phyloP scores from a whole-genome alignment of 2,797 vertebrate species.

The Borostomias antarcticus region DNA sequence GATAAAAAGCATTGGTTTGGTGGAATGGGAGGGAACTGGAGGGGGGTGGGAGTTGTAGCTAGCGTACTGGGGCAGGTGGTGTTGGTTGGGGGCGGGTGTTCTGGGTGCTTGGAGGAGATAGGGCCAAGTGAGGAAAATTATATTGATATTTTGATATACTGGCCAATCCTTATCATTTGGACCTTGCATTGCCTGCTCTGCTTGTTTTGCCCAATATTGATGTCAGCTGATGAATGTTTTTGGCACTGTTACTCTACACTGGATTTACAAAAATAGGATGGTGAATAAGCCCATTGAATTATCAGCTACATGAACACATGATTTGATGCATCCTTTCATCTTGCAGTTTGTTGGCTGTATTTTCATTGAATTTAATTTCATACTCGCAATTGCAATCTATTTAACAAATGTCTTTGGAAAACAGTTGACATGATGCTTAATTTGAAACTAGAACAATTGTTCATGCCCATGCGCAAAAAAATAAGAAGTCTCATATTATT shows the following conservation, averaged over 20 bases:
- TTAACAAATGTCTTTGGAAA: background rate
- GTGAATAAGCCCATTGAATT: background rate
- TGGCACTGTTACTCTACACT: background rate
- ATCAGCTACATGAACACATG: conserved; percentile 4
- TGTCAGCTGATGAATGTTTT: background rate
- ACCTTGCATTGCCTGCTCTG: background rate
- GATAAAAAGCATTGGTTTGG: conserved; percentile 79
- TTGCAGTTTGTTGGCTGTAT: background rate
- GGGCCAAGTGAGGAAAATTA: conserved; percentile 58
- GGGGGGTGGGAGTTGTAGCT: conserved; percentile 27
- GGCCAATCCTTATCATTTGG: conserved; percentile 8
- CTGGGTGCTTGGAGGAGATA: conserved; percentile 30
- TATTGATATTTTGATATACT: conserved; percentile 32
- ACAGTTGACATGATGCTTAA: background rate
- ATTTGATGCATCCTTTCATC: background rate
- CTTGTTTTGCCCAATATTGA: conserved; percentile 3
- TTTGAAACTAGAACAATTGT: conserved; percentile 1
- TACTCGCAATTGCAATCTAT: background rate
- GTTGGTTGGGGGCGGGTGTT: conserved; percentile 17
- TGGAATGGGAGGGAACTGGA: conserved; percentile 36
- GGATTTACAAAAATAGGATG: conserved; percentile 1
- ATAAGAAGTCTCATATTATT: background rate
- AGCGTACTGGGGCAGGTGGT: conserved; percentile 43
- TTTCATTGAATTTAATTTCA: conserved; percentile 24
- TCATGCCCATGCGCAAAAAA: background rate